phyloP scores from a whole-genome alignment of 2,888 invertebrate genomes.

The Autographa gamma region DNA sequence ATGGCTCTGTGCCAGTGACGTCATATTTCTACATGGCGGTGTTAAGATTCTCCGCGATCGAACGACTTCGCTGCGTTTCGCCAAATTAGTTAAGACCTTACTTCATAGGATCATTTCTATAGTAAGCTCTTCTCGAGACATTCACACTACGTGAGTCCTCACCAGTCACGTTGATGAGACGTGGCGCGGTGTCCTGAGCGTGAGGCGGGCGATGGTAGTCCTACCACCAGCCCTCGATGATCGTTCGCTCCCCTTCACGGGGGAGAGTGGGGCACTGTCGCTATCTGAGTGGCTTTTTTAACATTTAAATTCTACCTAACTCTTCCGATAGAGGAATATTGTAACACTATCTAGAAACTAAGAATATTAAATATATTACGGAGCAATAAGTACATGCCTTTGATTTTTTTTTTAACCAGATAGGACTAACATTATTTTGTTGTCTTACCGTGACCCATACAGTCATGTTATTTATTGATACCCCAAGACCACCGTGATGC shows the following conservation, averaged over 20 bases:
- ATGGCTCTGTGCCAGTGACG: conserved; percentile 41
- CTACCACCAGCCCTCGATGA: conserved; percentile 58
- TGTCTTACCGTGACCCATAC: too few relatives aligned
- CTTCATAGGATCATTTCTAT: conserved; percentile 56
- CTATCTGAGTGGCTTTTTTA: conserved; percentile 45
- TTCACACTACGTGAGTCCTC: conserved; percentile 52
- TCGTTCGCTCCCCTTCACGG: conserved; percentile 53
- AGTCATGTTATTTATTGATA: too few relatives aligned
- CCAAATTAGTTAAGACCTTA: conserved; percentile 35
- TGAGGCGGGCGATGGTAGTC: conserved; percentile 55
- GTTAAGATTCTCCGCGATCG: conserved; percentile 35
- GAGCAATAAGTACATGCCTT: too few relatives aligned
- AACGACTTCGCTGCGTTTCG: conserved; percentile 23
- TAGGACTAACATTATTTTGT: too few relatives aligned
- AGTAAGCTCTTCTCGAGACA: conserved; percentile 57
- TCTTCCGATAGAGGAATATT: too few relatives aligned
- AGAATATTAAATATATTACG: too few relatives aligned
- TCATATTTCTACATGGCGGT: conserved; percentile 34
- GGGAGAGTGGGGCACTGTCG: conserved; percentile 49
- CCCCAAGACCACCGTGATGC: too few relatives aligned
- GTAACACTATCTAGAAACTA: too few relatives aligned
- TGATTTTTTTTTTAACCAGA: too few relatives aligned
- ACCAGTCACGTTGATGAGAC: conserved; percentile 59
- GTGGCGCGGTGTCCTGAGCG: conserved; percentile 63
- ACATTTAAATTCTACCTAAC: background rate